Conservation (phyloP, 2,888 invertebrate species). For the Liposcelis brunnea region DNA sequence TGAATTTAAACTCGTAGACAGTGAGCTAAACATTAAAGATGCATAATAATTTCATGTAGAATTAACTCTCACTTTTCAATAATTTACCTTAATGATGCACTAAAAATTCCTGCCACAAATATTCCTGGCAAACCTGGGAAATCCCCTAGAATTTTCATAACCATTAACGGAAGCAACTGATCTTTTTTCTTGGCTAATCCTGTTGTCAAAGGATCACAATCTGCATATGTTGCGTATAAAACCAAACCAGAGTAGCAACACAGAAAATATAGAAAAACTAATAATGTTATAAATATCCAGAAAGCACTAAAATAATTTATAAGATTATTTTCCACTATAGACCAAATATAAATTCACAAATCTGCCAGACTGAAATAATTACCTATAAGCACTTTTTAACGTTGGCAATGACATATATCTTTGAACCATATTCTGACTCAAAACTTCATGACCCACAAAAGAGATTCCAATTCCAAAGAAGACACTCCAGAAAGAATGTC, state of each 20-base stretch:
- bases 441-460: conserved; percentile 12
- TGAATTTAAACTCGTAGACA: conserved; percentile 62
- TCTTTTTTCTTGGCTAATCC: conserved; percentile 48
- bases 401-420: conserved; percentile 14
- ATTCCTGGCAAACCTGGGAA: conserved; percentile 70
- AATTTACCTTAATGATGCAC: conserved; percentile 63
- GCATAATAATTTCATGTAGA: no score
- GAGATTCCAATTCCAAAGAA: conserved; percentile 11
- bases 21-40: conserved; percentile 33
- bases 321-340: neutral
- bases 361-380: neutral
- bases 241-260: neutral
- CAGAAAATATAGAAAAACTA: neutral
- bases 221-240: neutral
- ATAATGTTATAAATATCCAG: neutral
- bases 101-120: conserved; percentile 79
- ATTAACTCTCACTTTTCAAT: no score
- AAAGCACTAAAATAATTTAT: neutral
- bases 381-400: conserved; percentile 12
- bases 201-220: conserved; percentile 5
- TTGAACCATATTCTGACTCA: conserved; percentile 14
- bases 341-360: neutral
- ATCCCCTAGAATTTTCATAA: conserved; percentile 66
- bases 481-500: conserved; percentile 17
- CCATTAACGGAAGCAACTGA: conserved; percentile 62